phyloP scores from a whole-genome alignment of 2,797 vertebrate genomes.

The Benthosema pterotum region DNA sequence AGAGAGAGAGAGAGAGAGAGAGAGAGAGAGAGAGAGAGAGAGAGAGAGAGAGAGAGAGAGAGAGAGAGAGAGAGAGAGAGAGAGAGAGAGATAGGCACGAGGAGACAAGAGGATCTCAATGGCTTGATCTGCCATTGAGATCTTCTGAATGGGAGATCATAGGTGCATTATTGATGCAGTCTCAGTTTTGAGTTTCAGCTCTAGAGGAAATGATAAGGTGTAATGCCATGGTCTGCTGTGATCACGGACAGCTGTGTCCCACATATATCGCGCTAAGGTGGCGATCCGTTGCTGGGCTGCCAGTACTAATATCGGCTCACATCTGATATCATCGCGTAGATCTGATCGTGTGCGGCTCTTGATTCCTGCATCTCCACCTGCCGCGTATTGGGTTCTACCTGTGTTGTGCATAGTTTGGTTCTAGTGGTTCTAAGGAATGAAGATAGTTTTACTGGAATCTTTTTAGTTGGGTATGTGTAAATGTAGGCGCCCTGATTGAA shows the following conservation, averaged over 20 bases:
- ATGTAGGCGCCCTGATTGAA: no score
- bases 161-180: conserved; percentile 81
- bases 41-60: conserved; percentile 41
- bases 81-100: conserved; percentile 37
- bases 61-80: conserved; percentile 44
- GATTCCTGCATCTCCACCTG: conserved; percentile 15
- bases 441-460: no score
- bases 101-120: background rate
- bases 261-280: conserved; percentile 59
- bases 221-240: conserved; percentile 78
- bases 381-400: background rate
- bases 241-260: conserved; percentile 69
- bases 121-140: conserved; percentile 70
- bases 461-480: no score
- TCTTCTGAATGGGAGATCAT: conserved; percentile 76
- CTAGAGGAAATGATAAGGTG: conserved; percentile 82
- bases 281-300: conserved; percentile 39
- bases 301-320: conserved; percentile 6
- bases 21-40: conserved; percentile 46
- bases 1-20: conserved; percentile 38
- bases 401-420: no score
- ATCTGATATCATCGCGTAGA: background rate
- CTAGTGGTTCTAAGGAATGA: no score
- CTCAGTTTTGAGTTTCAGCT: conserved; percentile 77
- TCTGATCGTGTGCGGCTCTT: background rate